These are phyloP conservation scores for Notothenia coriiceps DNA, from an alignment of 2,113 vertebrate genomes.

Conservation along the genomic window DNA sequence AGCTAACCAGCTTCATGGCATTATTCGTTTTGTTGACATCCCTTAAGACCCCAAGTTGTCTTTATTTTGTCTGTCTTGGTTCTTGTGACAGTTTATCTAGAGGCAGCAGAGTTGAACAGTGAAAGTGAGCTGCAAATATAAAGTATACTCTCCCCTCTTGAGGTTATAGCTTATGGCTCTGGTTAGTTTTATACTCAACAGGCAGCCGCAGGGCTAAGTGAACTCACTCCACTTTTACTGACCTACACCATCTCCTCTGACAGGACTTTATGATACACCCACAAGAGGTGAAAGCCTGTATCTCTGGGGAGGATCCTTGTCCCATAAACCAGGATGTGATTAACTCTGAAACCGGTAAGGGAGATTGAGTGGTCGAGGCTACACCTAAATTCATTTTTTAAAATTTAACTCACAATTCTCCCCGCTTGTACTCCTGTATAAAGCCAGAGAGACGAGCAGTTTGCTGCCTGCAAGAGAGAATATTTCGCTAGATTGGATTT, in stretches of 20 bases:
- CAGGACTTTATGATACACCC: slow-evolving; percentile 49
- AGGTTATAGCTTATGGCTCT: slow-evolving; percentile 43
- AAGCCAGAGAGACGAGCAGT: slow-evolving; percentile 39
- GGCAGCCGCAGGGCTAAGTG: slow-evolving; percentile 50
- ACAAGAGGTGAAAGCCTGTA: slow-evolving; percentile 39
- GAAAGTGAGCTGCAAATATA: slow-evolving; percentile 21
- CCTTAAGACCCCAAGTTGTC: neutral
- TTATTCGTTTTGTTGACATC: neutral
- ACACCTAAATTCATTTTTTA: slow-evolving; percentile 53
- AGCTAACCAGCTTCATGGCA: neutral
- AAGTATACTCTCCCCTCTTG: slow-evolving; percentile 22
- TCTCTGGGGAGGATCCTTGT: slow-evolving; percentile 26
- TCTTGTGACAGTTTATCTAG: neutral
- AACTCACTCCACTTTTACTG: slow-evolving; percentile 51
- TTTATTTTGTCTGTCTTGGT: slow-evolving; percentile 6
- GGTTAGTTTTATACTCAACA: slow-evolving; percentile 48
- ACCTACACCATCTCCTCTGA: slow-evolving; percentile 44
- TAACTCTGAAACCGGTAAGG: slow-evolving; percentile 37
- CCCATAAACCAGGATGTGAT: slow-evolving; percentile 52
- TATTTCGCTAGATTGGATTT: slow-evolving; percentile 72
- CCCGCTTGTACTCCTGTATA: slow-evolving; percentile 31
- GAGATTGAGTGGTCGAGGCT: slow-evolving; percentile 17
- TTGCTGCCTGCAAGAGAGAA: slow-evolving; percentile 62
- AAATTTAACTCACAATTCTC: slow-evolving; percentile 44
- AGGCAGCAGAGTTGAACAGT: slow-evolving; percentile 6